These are phyloP conservation scores for Brassicogethes aeneus DNA, from an alignment of 2,888 invertebrate species.

Conservation along the genomic window DNA sequence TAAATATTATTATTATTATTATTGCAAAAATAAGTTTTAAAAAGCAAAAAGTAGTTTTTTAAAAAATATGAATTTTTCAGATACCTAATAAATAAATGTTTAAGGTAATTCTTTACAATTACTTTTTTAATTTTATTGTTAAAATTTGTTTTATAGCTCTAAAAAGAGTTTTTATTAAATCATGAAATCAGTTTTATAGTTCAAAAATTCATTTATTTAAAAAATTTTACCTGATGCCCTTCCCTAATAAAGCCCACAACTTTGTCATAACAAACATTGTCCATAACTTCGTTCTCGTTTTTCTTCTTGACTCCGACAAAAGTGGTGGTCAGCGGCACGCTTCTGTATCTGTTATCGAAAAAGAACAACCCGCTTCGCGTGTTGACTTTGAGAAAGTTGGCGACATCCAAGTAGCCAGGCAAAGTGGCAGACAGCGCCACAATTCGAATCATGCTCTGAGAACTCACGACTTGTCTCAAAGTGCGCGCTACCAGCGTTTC, in stretches of 20 bases:
- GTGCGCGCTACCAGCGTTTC: conserved; percentile 96
- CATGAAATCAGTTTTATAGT: too few relatives aligned
- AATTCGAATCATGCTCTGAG: conserved; percentile 92
- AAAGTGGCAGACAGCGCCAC: conserved; percentile 95
- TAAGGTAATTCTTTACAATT: too few relatives aligned
- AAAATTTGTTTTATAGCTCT: too few relatives aligned
- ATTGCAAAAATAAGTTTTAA: too few relatives aligned
- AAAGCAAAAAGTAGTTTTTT: too few relatives aligned
- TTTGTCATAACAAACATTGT: conserved; percentile 88
- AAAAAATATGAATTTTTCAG: too few relatives aligned
- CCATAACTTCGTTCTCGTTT: conserved; percentile 64
- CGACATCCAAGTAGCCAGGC: conserved; percentile 96
- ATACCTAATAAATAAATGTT: too few relatives aligned
- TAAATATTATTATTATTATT: too few relatives aligned
- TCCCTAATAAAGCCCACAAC: conserved; percentile 72
- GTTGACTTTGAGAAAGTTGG: conserved; percentile 88
- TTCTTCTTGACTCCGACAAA: conserved; percentile 54
- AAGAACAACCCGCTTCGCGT: conserved; percentile 86
- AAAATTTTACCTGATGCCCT: conserved; percentile 67
- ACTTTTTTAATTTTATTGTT: too few relatives aligned
- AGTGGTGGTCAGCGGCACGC: conserved; percentile 87
- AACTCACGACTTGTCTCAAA: conserved; percentile 81
- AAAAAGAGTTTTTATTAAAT: too few relatives aligned
- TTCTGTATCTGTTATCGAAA: conserved; percentile 89
- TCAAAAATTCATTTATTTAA: too few relatives aligned